Percentiles rank a stretch among this genome's conserved stretches.
phyloP scores from a whole-genome alignment of 2,797 vertebrate genomes.

The Myotis findleyi region DNA sequence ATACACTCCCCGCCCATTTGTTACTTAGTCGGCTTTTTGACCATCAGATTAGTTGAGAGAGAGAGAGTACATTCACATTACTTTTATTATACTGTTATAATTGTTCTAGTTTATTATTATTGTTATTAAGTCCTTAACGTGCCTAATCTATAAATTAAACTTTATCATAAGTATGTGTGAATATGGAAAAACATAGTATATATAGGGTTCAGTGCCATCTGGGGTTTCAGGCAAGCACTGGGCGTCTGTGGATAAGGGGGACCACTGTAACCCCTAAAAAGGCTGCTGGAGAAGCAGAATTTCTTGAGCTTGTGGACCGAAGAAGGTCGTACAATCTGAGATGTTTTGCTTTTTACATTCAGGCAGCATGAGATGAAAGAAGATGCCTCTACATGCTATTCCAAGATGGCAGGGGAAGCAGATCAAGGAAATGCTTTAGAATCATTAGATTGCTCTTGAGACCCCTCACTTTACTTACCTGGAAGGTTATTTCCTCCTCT shows the following conservation, averaged over 20 bases:
- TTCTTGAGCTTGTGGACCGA: background rate
- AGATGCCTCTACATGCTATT: conserved; percentile 24
- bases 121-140: background rate
- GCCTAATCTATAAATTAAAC: background rate
- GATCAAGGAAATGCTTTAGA: conserved; percentile 24
- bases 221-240: background rate
- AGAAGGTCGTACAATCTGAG: background rate
- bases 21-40: background rate
- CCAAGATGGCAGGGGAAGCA: background rate
- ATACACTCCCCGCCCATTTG: background rate
- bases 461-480: background rate
- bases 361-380: background rate
- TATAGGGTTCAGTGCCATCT: background rate
- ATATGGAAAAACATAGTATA: background rate
- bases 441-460: conserved; percentile 2
- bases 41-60: background rate
- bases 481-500: conserved; percentile 15
- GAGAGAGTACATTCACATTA: background rate
- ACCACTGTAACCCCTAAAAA: background rate
- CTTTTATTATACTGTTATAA: background rate
- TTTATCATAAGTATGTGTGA: background rate
- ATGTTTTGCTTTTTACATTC: background rate
- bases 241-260: background rate
- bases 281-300: background rate
- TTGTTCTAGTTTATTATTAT: background rate